These are phyloP conservation scores for Barypeithes pellucidus DNA, from an alignment of 2,888 invertebrate genomes.

Conservation along the genomic window DNA sequence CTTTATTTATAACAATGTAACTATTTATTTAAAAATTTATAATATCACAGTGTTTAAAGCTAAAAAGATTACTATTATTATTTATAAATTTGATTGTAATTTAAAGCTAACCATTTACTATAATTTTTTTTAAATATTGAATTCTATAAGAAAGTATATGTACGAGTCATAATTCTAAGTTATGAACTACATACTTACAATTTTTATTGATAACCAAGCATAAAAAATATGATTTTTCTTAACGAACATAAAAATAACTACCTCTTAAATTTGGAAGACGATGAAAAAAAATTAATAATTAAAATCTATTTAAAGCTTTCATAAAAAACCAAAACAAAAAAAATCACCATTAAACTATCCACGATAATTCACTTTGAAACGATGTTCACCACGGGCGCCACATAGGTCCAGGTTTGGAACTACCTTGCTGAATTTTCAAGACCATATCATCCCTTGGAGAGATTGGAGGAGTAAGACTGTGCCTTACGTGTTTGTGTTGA, in stretches of 20 bases:
- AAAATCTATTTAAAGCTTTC: slow-evolving; percentile 49
- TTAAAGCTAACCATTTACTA: slow-evolving; percentile 14
- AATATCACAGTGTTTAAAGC: slow-evolving; percentile 69
- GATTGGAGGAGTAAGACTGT: slow-evolving; percentile 51
- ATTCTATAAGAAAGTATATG: slow-evolving; percentile 25
- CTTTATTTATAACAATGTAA: slow-evolving; percentile 17
- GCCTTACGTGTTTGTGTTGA: slow-evolving; percentile 42
- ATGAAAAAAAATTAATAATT: slow-evolving; percentile 17
- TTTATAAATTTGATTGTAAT: slow-evolving; percentile 24
- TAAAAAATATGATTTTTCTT: background rate
- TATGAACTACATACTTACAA: slow-evolving; percentile 9
- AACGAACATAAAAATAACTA: slow-evolving; percentile 18
- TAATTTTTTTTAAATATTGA: slow-evolving; percentile 43
- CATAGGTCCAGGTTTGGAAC: slow-evolving; percentile 61
- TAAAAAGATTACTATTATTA: slow-evolving; percentile 53
- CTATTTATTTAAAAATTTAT: slow-evolving; percentile 32
- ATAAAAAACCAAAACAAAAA: background rate
- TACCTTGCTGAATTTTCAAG: slow-evolving; percentile 50
- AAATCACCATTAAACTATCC: background rate
- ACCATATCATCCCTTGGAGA: slow-evolving; percentile 56
- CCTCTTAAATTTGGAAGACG: slow-evolving; percentile 51
- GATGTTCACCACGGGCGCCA: slow-evolving; percentile 69
- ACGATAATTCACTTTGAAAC: background rate
- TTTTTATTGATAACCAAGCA: too few relatives aligned
- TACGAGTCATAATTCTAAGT: slow-evolving; percentile 21